phyloP scores from a whole-genome alignment of 2,888 invertebrate species.

The Dichetophora obliterata region DNA sequence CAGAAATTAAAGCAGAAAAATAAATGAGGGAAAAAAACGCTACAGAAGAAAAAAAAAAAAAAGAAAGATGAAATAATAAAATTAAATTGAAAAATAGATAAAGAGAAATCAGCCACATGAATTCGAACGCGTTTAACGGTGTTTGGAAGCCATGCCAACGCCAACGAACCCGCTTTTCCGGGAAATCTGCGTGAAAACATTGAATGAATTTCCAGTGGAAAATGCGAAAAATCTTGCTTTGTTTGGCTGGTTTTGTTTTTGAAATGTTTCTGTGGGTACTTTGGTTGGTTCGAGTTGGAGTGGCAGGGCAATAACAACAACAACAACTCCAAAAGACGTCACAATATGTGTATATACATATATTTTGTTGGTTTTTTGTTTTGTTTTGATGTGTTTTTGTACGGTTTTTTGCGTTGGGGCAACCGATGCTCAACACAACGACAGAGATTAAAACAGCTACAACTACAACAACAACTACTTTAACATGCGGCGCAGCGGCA shows the following conservation, averaged over 20 bases:
- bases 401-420: not conserved
- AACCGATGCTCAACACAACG: not conserved
- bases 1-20: not conserved
- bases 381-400: not conserved
- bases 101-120: not conserved
- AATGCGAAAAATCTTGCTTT: not conserved
- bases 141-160: too few relatives aligned
- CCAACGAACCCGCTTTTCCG: too few relatives aligned
- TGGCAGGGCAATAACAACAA: not conserved
- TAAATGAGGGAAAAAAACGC: not conserved
- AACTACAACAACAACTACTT: too few relatives aligned
- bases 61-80: not conserved
- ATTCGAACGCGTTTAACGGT: not conserved
- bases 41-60: not conserved
- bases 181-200: not conserved
- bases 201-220: slow-evolving; percentile 28
- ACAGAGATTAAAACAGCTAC: too few relatives aligned
- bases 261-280: not conserved
- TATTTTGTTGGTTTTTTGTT: not conserved
- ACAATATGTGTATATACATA: not conserved
- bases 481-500: too few relatives aligned
- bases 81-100: not conserved
- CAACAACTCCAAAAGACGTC: not conserved
- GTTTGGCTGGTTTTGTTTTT: not conserved
- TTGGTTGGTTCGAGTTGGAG: not conserved